Conservation (phyloP, 2,888 invertebrate genomes). For the Clepsis dumicolana region DNA sequence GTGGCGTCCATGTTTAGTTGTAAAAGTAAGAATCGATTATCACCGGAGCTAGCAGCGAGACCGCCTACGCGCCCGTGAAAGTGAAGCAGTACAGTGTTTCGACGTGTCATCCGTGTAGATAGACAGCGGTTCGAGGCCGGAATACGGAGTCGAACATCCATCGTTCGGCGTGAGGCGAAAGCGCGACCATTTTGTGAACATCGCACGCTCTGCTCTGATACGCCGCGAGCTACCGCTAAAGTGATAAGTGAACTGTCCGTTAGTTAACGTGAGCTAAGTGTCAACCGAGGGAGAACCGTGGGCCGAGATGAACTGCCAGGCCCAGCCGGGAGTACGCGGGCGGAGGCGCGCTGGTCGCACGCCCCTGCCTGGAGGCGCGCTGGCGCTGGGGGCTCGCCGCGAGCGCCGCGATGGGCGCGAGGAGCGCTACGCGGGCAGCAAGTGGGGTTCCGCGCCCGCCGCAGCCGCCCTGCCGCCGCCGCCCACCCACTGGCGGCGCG, state of each 20-base stretch:
- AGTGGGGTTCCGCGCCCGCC: conserved; percentile 93
- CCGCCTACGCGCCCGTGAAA: conserved; percentile 80
- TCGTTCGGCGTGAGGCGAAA: conserved; percentile 61
- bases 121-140: conserved; percentile 80
- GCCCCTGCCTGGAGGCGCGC: conserved; percentile 57
- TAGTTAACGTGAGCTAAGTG: conserved; percentile 50
- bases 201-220: conserved; percentile 66
- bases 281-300: conserved; percentile 46
- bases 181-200: conserved; percentile 79
- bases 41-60: conserved; percentile 83
- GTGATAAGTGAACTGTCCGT: conserved; percentile 69
- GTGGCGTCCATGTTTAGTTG: conserved; percentile 80
- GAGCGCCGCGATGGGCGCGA: conserved; percentile 56
- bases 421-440: conserved; percentile 89
- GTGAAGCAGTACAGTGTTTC: conserved; percentile 80
- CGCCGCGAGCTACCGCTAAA: conserved; percentile 62
- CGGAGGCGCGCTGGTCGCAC: conserved; percentile 63
- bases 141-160: conserved; percentile 61
- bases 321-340: conserved; percentile 60
- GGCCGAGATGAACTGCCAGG: conserved; percentile 65
- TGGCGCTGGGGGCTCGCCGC: conserved; percentile 51
- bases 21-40: conserved; percentile 78
- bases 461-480: conserved; percentile 93
- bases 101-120: conserved; percentile 82
- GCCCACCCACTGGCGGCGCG: conserved; percentile 90